Evolutionary conservation across 2,113 vertebrate genomes (phyloP).

Genomic region (Piaya cayana): DNA sequence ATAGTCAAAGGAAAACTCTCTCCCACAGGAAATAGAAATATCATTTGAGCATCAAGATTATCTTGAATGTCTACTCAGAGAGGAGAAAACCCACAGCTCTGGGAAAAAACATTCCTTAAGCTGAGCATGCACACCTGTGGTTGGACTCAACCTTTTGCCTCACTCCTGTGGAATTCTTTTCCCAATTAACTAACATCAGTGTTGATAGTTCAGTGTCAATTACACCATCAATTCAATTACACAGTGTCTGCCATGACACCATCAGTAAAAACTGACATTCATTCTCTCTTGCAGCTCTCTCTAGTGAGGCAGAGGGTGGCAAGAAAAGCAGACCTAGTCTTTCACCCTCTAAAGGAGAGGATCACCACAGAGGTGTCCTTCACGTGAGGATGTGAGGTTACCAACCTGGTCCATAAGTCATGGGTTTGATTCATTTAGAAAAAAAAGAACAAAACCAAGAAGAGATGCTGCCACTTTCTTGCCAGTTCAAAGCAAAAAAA

Average conservation of each 20-base stretch:
- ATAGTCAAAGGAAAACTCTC: background rate
- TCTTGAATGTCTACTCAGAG: background rate
- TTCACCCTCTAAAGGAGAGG: background rate
- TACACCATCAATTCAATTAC: too few relatives aligned
- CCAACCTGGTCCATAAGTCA: background rate
- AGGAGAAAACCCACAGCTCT: background rate
- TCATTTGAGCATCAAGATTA: background rate
- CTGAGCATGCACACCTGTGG: background rate
- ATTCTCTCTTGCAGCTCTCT: background rate
- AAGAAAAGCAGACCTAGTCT: background rate
- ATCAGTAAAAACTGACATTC: background rate
- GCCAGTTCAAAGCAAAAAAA: constrained; percentile 63
- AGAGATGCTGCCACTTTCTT: constrained; percentile 32
- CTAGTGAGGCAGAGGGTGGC: background rate
- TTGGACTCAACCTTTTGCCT: background rate
- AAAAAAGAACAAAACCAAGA: constrained; percentile 26
- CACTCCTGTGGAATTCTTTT: background rate
- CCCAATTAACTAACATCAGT: background rate
- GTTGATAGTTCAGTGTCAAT: constrained; percentile 1
- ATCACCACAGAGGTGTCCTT: background rate
- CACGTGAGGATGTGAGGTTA: background rate
- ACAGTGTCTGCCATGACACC: background rate
- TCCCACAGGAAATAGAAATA: background rate
- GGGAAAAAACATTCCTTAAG: background rate
- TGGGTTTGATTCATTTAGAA: background rate